Base-by-base conservation (phyloP, 2,113 vertebrate species). In the Oriolus oriolus region DNA sequence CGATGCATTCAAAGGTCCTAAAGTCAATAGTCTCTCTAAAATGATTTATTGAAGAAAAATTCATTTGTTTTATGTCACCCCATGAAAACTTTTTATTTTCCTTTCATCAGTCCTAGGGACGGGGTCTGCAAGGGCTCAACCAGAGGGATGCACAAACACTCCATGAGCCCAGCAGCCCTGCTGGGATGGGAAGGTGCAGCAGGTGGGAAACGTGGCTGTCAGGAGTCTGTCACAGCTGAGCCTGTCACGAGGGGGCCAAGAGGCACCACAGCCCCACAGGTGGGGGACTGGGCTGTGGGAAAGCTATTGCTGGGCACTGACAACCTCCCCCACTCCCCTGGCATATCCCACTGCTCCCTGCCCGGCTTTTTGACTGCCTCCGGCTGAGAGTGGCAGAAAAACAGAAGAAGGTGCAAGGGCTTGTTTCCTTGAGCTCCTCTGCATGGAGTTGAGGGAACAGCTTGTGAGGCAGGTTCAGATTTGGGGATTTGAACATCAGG, bases 21-120 rank as follows among this genome's bases (percentile, higher is more conserved):
- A 73, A 95, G 87, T 96, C 78, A 90, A 75, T 69, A 91, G 82
- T 95, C 49, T 93, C 85, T 91, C 63, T 84, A 41, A 92, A 93
- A 95, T 84, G 81, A 92, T 97, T 94, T 96, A 84, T 93, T 90
- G 84, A 94, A 90, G 84, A 89, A 94, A 96, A 96, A 89, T 80
- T 91, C 33, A 84, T 89, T 93, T 93, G 69, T 76, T 95, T 90
- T 70, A 16, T 71, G 35, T 91, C 86, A 73, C 30, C 37, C 56
- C 47, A 61, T 8, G 3, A 87, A 89, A 78, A 80, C 65, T 65
- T 66, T 74, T 53, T 74, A n/a, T 68, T 49, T 3, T 7, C 8
- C 17, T 26, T 87, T 56, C 23, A 22, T 87, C 66, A 24, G 17
- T 39, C 53, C 63, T 68, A 52, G 59, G 26, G 33, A 37, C 3